A percentile compares a stretch with the other conserved stretches of the same genome.
Conservation (phyloP, 2,888 invertebrate species). For the Stramonita haemastoma region DNA sequence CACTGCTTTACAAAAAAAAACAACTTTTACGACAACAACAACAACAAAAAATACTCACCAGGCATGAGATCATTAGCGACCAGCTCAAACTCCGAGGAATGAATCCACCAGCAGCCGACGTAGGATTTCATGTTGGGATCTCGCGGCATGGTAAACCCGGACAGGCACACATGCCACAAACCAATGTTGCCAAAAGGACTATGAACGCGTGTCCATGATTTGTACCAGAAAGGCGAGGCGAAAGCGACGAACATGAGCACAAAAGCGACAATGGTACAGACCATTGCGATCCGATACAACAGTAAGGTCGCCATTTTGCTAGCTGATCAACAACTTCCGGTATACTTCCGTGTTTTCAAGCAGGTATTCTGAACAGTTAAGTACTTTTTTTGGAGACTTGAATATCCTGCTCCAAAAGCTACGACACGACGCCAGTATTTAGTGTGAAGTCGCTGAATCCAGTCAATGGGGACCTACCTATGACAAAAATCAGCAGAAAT, state of each 20-base stretch:
- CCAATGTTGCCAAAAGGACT: slow-evolving; percentile 70
- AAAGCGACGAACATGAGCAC: slow-evolving; percentile 66
- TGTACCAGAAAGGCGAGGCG: slow-evolving; percentile 70
- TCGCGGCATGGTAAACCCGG: slow-evolving; percentile 67
- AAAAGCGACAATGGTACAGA: slow-evolving; percentile 58
- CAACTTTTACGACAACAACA: too few relatives aligned
- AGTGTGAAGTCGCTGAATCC: too few relatives aligned
- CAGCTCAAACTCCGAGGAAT: slow-evolving; percentile 66
- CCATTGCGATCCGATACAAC: slow-evolving; percentile 57
- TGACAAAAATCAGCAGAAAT: too few relatives aligned
- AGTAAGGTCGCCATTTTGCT: slow-evolving; percentile 54
- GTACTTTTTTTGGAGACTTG: too few relatives aligned
- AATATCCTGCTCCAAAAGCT: too few relatives aligned
- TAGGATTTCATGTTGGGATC: slow-evolving; percentile 68
- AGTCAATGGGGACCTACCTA: too few relatives aligned
- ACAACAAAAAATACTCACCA: slow-evolving; percentile 54
- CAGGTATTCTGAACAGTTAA: neutral
- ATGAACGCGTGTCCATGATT: slow-evolving; percentile 72
- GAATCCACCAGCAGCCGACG: slow-evolving; percentile 74
- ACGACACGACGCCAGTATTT: too few relatives aligned
- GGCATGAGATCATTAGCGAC: slow-evolving; percentile 65
- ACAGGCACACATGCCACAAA: slow-evolving; percentile 70
- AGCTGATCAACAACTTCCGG: neutral
- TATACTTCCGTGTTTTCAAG: neutral
- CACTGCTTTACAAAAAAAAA: too few relatives aligned